Base-by-base conservation (phyloP, 2,888 invertebrate genomes). In the Agriopis marginaria region DNA sequence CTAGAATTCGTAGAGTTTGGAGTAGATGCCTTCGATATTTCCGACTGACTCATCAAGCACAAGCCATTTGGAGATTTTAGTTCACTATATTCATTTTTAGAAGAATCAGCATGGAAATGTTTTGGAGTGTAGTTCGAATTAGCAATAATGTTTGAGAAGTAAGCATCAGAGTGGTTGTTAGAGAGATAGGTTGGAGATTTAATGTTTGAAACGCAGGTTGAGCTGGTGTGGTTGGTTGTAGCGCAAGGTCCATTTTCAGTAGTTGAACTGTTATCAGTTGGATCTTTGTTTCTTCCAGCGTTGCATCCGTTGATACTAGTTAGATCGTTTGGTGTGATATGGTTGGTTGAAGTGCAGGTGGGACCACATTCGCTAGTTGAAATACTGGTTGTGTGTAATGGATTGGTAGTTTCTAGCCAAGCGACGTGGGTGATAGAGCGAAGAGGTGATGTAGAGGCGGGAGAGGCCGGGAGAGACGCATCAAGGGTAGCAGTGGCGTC, bases 401-500 rank as follows among this genome's bases (percentile, higher is more conserved):
- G 40, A 39, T 49, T 45, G 32, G 44, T 42, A 51, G 40, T 40
- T 63, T 75, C 75, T 2, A 63, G 71, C 71, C 76, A 78, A 17
- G 77, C 63, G 32, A 72, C 73, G 51, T 74, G 75, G 62, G 70
- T 72, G 60, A 70, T 66, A 67, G 70, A 73, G 75, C 73, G 75
- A 68, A 74, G 74, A 39, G 75, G 73, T 44, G 76, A 50, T 17
- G 17, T 72, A 72, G 78, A 76, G 86, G 92, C 89, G 88, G 90
- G 89, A 83, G 90, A 87, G 89, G 90, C 85, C 68, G 82, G 81
- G 74, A 71, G 67, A 53, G 84, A 77, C 73, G 82, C 82, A 71
- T 83, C 84, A 59, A 78, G 74, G 17, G 63, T 63, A 70, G 79
- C 74, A 62, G 82, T 9, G 8, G 54, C 75, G 78, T 93, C 93